Conservation (phyloP, 37 sponge, comb jelly and placozoan species). For the Ianthella basta region DNA sequence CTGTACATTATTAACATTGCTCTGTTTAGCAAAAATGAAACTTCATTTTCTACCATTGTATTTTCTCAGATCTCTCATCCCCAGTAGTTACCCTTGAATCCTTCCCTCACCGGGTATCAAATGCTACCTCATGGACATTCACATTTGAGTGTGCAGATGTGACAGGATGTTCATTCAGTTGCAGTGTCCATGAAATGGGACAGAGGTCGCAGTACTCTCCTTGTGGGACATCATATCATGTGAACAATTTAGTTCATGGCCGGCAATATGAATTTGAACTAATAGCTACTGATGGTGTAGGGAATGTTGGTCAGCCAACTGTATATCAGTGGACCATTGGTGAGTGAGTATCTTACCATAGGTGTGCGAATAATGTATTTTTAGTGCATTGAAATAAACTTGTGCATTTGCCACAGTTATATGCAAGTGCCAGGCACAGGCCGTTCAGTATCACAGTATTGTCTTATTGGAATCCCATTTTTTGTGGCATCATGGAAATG, state of each 20-base stretch:
- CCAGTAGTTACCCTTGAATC: slow-evolving; percentile 16
- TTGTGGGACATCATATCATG: too few species aligned
- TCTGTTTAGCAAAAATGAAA: too few species aligned
- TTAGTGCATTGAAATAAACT: too few species aligned
- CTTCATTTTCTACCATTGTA: too few species aligned
- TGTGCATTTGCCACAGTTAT: too few species aligned
- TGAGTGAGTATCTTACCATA: not conserved
- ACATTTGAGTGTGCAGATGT: slow-evolving; percentile 25
- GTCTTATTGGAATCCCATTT: too few species aligned
- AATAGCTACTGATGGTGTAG: slow-evolving; percentile 43
- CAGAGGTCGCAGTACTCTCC: not conserved
- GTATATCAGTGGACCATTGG: slow-evolving; percentile 40
- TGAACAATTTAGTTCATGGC: not conserved
- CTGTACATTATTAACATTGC: too few species aligned
- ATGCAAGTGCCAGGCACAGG: too few species aligned
- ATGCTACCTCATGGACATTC: not conserved
- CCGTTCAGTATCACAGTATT: too few species aligned
- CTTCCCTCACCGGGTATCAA: not conserved
- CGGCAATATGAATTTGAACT: slow-evolving; percentile 24
- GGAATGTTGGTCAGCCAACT: slow-evolving; percentile 27
- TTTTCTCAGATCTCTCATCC: not conserved
- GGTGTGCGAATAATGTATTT: too few species aligned
- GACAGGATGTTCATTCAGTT: not conserved
- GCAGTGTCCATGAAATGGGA: slow-evolving; percentile 4
- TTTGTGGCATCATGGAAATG: too few species aligned